Evolutionary conservation across 1,140 invertebrate genomes (phyloP).

Genomic region (Cecropterus lyciades): DNA sequence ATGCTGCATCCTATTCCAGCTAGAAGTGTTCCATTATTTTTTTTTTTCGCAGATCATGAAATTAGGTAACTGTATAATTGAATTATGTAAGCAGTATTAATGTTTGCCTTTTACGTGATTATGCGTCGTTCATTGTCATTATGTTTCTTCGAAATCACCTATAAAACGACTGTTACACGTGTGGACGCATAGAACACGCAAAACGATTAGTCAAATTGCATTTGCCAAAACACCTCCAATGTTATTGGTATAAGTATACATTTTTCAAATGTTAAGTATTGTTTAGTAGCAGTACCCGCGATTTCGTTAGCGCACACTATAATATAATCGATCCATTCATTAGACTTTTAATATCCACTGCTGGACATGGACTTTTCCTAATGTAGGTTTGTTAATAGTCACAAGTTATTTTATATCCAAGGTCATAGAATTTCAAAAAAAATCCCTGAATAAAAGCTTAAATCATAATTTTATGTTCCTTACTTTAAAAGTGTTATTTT

Average conservation of each 20-base stretch:
- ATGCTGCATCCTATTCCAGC: too few species aligned
- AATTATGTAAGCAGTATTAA: background rate
- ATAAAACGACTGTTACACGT: conserved; percentile 6
- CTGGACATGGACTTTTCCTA: too few species aligned
- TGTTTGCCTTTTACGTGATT: background rate
- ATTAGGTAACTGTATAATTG: background rate
- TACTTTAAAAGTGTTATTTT: too few species aligned
- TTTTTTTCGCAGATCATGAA: background rate
- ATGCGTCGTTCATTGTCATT: background rate
- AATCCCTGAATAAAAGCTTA: too few species aligned
- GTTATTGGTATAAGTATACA: background rate
- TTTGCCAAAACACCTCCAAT: background rate
- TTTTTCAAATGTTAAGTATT: background rate
- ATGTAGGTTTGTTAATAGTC: too few species aligned
- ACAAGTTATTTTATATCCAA: too few species aligned
- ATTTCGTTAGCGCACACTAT: too few species aligned
- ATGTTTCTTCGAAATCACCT: conserved; percentile 11
- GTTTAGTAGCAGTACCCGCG: background rate
- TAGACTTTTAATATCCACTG: too few species aligned
- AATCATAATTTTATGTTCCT: too few species aligned
- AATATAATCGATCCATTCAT: too few species aligned
- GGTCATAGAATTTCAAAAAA: too few species aligned
- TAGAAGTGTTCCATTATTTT: background rate
- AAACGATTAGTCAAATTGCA: conserved; percentile 11
- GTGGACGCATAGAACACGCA: background rate